Base-by-base conservation (phyloP, 2,113 vertebrate genomes). In the Ophthalmotilapia sp. region DNA sequence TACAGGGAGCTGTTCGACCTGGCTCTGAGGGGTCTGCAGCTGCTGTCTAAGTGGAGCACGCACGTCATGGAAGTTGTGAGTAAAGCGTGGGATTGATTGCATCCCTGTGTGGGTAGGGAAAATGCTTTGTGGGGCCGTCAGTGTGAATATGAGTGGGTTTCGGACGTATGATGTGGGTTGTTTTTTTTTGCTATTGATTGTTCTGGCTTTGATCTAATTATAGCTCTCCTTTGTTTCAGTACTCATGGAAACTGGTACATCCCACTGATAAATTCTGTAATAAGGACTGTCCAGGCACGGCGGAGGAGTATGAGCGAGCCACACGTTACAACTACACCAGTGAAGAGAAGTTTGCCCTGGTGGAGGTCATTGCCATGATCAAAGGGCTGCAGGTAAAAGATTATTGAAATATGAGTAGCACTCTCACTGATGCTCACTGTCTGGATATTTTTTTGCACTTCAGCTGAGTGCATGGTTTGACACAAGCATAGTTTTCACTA, bases 221-320 rank as follows among this genome's bases (percentile, higher is more conserved):
- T 42, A 47, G 4, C 62, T 29, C 17, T 79, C 17, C 53, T 79
- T 26, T 90, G n/a, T 80, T 68, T 5, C 87, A 99, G 99, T 99
- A 99, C 88, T 99, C 99, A 2, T 99, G 99, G 99, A 99, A 99
- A 96, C 96, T 99, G 89, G 99, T 99, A 73, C 99, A 99, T 93
- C 99, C 99, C 70, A 99, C 99, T 0, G 99, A 99, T 95, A 99
- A 99, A 85, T 99, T 99, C 96, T 99, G 98, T 92, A 99, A 99
- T 91, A 99, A 99, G 90, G 99, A 99, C 91, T 99, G 99, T 83
- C 99, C 99, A 0, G 99, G 98, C 80, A 99, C 98, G 0, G 99
- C 99, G 0, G 99, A 99, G 89, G 99, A 99, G 83, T 99, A 99
- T 2, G 99, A 99, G 85, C 96, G 99, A 29, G 98, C 99, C 91